Conservation (phyloP, 2,888 invertebrate genomes). For the Diarsia dahlii region DNA sequence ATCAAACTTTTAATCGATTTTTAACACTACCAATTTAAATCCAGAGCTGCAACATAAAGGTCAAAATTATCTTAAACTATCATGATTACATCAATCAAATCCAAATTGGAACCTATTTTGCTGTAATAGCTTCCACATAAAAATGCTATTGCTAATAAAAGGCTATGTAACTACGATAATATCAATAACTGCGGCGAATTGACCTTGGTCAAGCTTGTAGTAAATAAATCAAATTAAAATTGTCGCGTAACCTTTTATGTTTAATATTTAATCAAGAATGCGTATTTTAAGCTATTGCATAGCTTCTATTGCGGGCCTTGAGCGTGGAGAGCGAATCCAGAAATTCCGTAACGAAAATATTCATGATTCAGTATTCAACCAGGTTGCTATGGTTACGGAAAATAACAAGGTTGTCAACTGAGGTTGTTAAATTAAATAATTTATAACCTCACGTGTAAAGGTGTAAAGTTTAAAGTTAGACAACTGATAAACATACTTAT, state of each 20-base stretch:
- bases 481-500: no score
- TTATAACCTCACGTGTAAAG: no score
- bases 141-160: slow-evolving; percentile 42
- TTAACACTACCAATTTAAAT: slow-evolving; percentile 2
- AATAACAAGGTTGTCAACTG: no score
- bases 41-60: not conserved
- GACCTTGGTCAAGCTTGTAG: slow-evolving; percentile 48
- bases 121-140: slow-evolving; percentile 18
- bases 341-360: no score
- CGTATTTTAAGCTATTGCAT: no score
- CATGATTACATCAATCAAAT: slow-evolving; percentile 34
- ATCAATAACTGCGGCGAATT: slow-evolving; percentile 35
- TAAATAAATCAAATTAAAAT: slow-evolving; percentile 49
- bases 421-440: no score
- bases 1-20: not conserved
- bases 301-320: no score
- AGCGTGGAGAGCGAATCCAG: no score
- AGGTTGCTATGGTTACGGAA: no score
- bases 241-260: slow-evolving; percentile 33
- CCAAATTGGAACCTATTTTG: slow-evolving; percentile 35
- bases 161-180: slow-evolving; percentile 39
- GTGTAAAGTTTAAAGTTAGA: no score
- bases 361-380: no score
- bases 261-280: slow-evolving; percentile 18
- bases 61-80: slow-evolving; percentile 20